Percentiles rank a stretch among this genome's conserved stretches.
Conservation (phyloP, 1,140 invertebrate species). For the Trichoplusia ni region DNA sequence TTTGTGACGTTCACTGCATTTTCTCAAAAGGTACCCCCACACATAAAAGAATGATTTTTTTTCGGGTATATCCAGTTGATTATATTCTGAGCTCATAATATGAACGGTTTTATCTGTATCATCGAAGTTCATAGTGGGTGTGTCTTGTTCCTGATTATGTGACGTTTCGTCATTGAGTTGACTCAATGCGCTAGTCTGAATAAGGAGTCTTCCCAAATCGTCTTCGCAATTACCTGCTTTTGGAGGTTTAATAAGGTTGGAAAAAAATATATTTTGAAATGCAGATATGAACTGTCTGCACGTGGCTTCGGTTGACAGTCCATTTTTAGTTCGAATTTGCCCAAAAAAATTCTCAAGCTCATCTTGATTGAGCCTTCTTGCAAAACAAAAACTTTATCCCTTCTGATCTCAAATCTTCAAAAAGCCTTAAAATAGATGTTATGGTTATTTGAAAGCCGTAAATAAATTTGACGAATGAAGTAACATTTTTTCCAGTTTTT, state of each 20-base stretch:
- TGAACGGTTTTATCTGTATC: too few species aligned
- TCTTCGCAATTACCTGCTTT: conserved; percentile 5
- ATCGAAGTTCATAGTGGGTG: too few species aligned
- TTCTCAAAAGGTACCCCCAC: neutral
- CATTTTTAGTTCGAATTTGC: conserved; percentile 42
- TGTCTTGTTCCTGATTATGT: neutral
- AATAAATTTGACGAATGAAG: conserved; percentile 31
- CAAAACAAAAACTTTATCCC: conserved; percentile 44
- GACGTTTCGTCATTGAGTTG: neutral
- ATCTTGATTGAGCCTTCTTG: conserved; percentile 54
- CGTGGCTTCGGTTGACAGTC: conserved; percentile 26
- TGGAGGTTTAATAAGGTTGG: conserved; percentile 5
- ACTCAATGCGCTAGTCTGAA: neutral
- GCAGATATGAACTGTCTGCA: conserved; percentile 1
- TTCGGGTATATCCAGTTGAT: neutral
- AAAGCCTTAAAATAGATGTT: conserved; percentile 37
- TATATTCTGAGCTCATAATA: conserved; percentile 4
- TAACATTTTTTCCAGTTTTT: conserved; percentile 29
- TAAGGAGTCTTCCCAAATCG: neutral
- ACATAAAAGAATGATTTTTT: conserved; percentile 6
- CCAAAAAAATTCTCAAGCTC: conserved; percentile 58
- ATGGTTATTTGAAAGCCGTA: conserved; percentile 41
- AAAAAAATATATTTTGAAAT: neutral
- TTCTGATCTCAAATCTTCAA: conserved; percentile 43
- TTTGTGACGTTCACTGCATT: neutral